Base-by-base conservation (phyloP, 2,888 invertebrate genomes). In the Amphiduros pacificus region DNA sequence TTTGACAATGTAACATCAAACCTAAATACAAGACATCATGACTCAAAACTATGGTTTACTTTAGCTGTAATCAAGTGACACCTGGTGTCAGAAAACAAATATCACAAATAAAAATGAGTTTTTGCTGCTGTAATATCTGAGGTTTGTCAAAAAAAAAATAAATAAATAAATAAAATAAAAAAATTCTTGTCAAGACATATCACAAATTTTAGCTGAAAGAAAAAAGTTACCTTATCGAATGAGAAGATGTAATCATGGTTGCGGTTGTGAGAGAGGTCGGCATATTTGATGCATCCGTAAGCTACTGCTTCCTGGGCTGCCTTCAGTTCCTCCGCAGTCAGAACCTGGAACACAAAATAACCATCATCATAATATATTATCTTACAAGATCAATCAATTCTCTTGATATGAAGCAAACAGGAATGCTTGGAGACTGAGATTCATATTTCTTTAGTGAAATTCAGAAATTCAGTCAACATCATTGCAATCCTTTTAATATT, bases 211-310 rank as follows among this genome's bases (percentile, higher is more conserved):
- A 49, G 14, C n/a, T 11, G 6, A 14, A 14, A 49, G n/a, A 49
- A 17, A 51, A 27, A 22, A 41, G 41, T 9, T 20, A 85, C 86
- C 83, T 94, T 94, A 78, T 99, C 96, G 83, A 97, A 99, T 0
- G 96, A 97, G 84, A 99, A 99, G 1, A 98, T 89, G 79, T 99
- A 99, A 78, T 98, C 98, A 79, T 92, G 91, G 61, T 88, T 89
- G 65, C 96, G 88, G 81, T 95, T 95, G 77, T 97, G 95, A 17
- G 91, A 92, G 53, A 99, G 86, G 85, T 99, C 99, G 3, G 98
- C 91, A 82, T 99, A 99, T 82, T 97, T 99, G 61, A 99, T 95
- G 79, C 99, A 99, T 3, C 98, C 96, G 82, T 95, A 98, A 0
- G 98, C 98, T 0, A 99, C 89, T 0, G 96, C 90, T 84, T 93